Evolutionary conservation across 2,113 vertebrate genomes (phyloP).

Genomic region (Podarcis raffonei): DNA sequence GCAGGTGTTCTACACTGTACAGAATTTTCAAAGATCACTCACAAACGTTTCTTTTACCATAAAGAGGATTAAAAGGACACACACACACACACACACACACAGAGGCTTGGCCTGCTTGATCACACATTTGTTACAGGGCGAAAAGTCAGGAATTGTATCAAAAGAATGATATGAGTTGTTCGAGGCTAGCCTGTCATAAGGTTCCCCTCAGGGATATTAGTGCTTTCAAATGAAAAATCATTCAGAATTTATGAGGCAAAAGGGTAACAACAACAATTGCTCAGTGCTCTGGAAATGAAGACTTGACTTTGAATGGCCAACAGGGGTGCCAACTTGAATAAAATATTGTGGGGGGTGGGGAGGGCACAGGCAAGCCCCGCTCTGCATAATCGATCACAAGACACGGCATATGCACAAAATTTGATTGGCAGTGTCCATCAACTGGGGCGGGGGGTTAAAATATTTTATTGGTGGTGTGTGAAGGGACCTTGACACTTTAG

Average conservation of each 20-base stretch:
- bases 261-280: slow-evolving; percentile 48
- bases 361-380: too few species aligned
- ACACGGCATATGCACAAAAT: too few species aligned
- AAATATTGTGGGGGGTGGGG: too few species aligned
- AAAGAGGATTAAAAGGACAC: slow-evolving; percentile 75
- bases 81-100: too few species aligned
- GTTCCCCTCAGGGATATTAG: slow-evolving; percentile 55
- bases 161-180: neutral
- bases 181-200: slow-evolving; percentile 37
- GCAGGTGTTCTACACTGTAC: slow-evolving; percentile 73
- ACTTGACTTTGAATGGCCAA: slow-evolving; percentile 72
- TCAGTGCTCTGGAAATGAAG: slow-evolving; percentile 68
- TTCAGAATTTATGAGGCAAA: slow-evolving; percentile 80
- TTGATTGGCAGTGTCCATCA: too few species aligned
- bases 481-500: too few species aligned
- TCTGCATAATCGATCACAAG: too few species aligned
- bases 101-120: neutral
- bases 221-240: slow-evolving; percentile 75
- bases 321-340: too few species aligned
- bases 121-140: slow-evolving; percentile 56
- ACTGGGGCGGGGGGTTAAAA: too few species aligned
- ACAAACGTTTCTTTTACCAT: slow-evolving; percentile 73
- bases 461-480: too few species aligned
- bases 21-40: slow-evolving; percentile 74
- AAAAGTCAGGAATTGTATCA: slow-evolving; percentile 31